A percentile compares a stretch with the other conserved stretches of the same genome.
These are phyloP conservation scores for Hemichromis elongatus DNA, from an alignment of 2,113 vertebrate genomes.

Conservation along the genomic window DNA sequence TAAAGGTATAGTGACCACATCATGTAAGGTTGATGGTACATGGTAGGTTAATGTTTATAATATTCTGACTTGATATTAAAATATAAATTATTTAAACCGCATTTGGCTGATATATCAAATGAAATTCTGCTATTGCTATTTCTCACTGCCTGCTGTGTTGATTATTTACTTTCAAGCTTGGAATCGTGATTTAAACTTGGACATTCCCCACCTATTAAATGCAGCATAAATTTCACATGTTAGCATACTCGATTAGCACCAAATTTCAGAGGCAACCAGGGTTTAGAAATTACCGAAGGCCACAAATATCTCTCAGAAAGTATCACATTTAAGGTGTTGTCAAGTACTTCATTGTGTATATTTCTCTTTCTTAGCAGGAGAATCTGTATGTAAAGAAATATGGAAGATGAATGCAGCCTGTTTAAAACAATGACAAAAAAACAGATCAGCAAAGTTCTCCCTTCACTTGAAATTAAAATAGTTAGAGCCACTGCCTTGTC, in stretches of 20 bases:
- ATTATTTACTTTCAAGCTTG: not conserved
- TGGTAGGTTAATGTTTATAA: not conserved
- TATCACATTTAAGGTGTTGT: not conserved
- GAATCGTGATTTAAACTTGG: not conserved
- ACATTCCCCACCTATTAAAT: not conserved
- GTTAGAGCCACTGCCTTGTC: not conserved
- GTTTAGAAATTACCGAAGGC: not conserved
- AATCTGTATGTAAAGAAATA: not conserved
- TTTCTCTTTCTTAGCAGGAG: not conserved
- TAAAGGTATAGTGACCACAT: not conserved
- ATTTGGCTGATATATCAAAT: not conserved
- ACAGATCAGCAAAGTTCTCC: not conserved
- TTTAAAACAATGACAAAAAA: not conserved
- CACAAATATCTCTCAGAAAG: not conserved
- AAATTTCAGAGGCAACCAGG: not conserved
- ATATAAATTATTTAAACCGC: not conserved
- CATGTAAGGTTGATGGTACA: not conserved
- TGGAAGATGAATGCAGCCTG: not conserved
- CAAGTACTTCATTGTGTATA: not conserved
- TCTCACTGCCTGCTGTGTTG: not conserved
- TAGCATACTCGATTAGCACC: not conserved
- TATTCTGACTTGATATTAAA: not conserved
- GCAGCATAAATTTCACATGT: not conserved
- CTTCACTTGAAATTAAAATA: not conserved
- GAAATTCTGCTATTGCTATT: not conserved